Base-by-base conservation (phyloP, 2,888 invertebrate species). In the Proisotoma minuta region DNA sequence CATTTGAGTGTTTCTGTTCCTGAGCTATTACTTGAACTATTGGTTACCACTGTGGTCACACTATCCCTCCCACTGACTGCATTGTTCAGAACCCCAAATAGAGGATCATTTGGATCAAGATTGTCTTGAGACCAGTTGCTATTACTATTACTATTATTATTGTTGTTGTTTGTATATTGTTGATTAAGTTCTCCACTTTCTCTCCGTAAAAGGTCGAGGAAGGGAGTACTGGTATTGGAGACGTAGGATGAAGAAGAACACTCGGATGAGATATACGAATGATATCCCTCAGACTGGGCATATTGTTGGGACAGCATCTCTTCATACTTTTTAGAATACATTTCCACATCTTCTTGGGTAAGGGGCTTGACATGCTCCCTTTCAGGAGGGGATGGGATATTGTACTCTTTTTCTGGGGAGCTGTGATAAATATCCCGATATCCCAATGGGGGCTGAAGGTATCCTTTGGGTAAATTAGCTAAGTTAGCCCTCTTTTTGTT, bases 251-350 rank as follows among this genome's bases (percentile, higher is more conserved):
- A 74, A 8, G 87, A 87, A 15, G 43, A 43, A 77, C 88, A 87
- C 40, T 87, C 85, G 75, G 87, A 86, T 63, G 87, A 87, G 26
- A 88, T 87, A 77, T 88, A 88, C 77, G 87, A 87, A 77, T 88
- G 88, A 77, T 88, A 88, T 57, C 87, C 87, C 78, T 88, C 88
- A 57, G 87, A 87, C 75, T 88, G 87, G 56, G 88, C 88, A 78
- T 88, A 88, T 51, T 69, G 71, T 53, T 70, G 71, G 18, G 62
- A 74, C 64, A 79, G 75, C 24, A 79, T 77, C 65, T 81, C 81
- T 61, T 82, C 81, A 71, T 77, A 78, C 58, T 79, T 80, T 65
- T 84, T 82, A 70, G 84, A 84, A 75, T 87, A 87, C 74, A 86
- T 84, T 76, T 87, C 87, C 64, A 87, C 80, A 74, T 87, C 87